A percentile compares a stretch with the other conserved stretches of the same genome.
These are phyloP conservation scores for Chrosomus eos DNA, from an alignment of 2,797 vertebrate species.

Conservation along the genomic window DNA sequence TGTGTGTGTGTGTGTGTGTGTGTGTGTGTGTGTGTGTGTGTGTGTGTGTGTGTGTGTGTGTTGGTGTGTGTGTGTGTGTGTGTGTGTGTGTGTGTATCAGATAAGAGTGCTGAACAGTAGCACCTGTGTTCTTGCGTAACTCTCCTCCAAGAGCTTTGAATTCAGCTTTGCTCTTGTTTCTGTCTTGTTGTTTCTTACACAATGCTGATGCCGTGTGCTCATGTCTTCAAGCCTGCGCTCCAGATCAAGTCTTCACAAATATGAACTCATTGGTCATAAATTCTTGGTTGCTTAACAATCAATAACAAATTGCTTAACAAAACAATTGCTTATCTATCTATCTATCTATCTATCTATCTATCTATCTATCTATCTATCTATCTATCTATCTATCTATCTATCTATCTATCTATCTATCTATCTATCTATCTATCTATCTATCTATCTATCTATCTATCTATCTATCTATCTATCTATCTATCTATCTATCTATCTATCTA, in stretches of 20 bases:
- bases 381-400: rapidly evolving
- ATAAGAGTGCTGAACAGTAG: constrained; percentile 58
- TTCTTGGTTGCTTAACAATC: constrained; percentile 10
- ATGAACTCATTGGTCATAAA: background rate
- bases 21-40: constrained; percentile 31
- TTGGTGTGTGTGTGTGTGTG: too few relatives aligned
- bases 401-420: background rate
- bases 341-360: background rate
- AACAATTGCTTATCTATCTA: too few relatives aligned
- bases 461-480: too few relatives aligned
- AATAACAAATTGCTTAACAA: too few relatives aligned
- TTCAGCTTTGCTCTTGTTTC: constrained; percentile 66
- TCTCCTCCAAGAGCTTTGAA: constrained; percentile 38
- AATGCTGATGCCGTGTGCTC: background rate
- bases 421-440: rapidly evolving
- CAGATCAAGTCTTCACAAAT: constrained; percentile 19
- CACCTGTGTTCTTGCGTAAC: constrained; percentile 69
- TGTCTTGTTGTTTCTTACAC: constrained; percentile 44
- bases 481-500: too few relatives aligned
- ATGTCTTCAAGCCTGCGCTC: constrained; percentile 7
- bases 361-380: background rate
- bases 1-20: constrained; percentile 37
- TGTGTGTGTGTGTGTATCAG: constrained; percentile 28
- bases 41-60: constrained; percentile 14
- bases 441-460: background rate